Conservation (phyloP, 2,797 vertebrate species). For the Atherinosoma microstoma region DNA sequence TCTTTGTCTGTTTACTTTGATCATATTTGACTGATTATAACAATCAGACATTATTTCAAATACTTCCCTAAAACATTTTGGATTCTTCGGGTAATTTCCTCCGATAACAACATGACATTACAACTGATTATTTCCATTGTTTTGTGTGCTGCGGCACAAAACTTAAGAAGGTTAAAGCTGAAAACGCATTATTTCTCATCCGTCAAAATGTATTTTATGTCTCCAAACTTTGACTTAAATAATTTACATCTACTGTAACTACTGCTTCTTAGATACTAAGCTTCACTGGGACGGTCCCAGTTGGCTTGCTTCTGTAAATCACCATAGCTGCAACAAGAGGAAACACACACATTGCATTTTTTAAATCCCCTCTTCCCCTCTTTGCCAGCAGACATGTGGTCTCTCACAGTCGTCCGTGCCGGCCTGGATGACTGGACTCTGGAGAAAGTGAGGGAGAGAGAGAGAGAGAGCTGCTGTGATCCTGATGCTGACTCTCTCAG, state of each 20-base stretch:
- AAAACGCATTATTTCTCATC: neutral
- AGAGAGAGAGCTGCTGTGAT: constrained; percentile 67
- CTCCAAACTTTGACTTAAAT: constrained; percentile 10
- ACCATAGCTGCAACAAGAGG: neutral
- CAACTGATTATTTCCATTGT: neutral
- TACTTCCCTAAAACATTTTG: no score
- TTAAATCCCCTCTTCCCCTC: neutral
- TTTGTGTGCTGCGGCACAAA: neutral
- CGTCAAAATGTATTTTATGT: constrained; percentile 18
- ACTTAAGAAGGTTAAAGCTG: neutral
- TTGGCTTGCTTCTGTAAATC: constrained; percentile 12
- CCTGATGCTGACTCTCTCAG: constrained; percentile 69
- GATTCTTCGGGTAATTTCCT: no score
- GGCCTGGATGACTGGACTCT: constrained; percentile 43
- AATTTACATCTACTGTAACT: constrained; percentile 10
- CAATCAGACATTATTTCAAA: neutral
- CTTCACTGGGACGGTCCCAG: constrained; percentile 28
- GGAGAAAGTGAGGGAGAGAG: constrained; percentile 36
- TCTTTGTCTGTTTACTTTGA: neutral
- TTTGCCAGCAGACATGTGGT: constrained; percentile 29
- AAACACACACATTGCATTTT: neutral
- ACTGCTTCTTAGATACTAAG: constrained; percentile 11
- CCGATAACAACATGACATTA: no score
- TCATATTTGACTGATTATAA: neutral
- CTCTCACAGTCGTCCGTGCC: constrained; percentile 28